Base-by-base conservation (phyloP, 2,113 vertebrate genomes). In the Leucopsar rothschildi region DNA sequence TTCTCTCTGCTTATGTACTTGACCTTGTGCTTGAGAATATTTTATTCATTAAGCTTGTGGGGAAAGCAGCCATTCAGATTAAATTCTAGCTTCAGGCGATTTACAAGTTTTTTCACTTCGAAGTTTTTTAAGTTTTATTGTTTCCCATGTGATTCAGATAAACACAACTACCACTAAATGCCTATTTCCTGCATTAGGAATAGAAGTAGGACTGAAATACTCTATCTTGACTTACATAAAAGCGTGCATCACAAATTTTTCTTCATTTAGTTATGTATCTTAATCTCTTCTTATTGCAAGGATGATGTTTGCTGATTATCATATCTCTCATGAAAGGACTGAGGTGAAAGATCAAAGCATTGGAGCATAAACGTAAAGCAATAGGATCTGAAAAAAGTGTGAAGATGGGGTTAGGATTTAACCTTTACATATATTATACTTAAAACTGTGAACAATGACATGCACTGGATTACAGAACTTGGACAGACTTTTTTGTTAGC, bases 1-100 rank as follows among this genome's bases (percentile, higher is more conserved):
- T 83, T 53, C 45, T 66, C 5, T 35, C 68, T 70, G n/a, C 45
- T 88, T 91, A 72, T 69, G 93, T 95, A 37, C 33, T 93, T 94
- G 35, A 63, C 40, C 25, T 78, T 80, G 29, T 59, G 6, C 19
- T 90, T 69, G 37, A 75, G 31, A 84, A 73, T 72, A 77, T 77
- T 94, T 92, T 92, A 80, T 90, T 90, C 28, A 53, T 52, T 89
- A n/a, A 66, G 50, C 25, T 71, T 92, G 42, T 86, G 94, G 88
- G 42, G 45, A 91, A 75, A 93, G 18, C 65, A 56, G 15, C 19
- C 66, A 28, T 77, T 97, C 72, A 91, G n/a, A 73, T 88, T 69
- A 93, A 89, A 92, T 91, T 60, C 52, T 83, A 95, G 40, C 64
- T 95, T 53, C 47, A 81, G 60, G 65, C 9, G 37, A 39, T 66